phyloP scores from a whole-genome alignment of 1,140 invertebrate genomes.

The Formica selysi region DNA sequence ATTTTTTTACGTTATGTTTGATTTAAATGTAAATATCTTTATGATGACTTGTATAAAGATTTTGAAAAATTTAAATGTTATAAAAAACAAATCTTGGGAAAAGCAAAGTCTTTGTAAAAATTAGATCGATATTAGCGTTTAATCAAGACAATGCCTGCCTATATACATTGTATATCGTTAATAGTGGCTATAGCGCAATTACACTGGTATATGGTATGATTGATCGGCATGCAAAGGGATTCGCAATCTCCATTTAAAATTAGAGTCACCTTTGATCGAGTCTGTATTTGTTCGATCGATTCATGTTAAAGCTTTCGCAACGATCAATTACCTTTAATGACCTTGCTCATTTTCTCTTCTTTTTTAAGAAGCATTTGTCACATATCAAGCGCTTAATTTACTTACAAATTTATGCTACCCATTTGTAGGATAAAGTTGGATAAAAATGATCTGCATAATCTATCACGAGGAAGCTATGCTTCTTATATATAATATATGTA shows the following conservation, averaged over 20 bases:
- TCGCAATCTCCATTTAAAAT: conserved; percentile 57
- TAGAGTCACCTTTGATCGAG: not conserved
- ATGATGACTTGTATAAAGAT: not conserved
- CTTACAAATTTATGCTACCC: conserved; percentile 22
- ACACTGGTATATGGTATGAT: conserved; percentile 36
- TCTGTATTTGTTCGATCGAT: not conserved
- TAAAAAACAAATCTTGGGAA: not conserved
- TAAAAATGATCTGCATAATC: not conserved
- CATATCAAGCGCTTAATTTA: conserved; percentile 7
- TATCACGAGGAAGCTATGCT: too few relatives aligned
- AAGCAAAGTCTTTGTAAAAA: not conserved
- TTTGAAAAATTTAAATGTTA: not conserved
- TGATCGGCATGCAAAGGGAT: conserved; percentile 41
- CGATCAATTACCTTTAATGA: conserved; percentile 44
- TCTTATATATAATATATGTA: too few relatives aligned
- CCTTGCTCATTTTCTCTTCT: not conserved
- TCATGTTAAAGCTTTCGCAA: not conserved
- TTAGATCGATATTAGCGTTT: not conserved
- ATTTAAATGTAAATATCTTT: not conserved
- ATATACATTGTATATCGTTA: not conserved
- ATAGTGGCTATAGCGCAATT: conserved; percentile 19
- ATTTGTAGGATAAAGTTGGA: conserved; percentile 1
- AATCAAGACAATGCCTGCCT: not conserved
- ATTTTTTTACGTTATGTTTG: not conserved
- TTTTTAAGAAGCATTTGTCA: conserved; percentile 37